Evolutionary conservation across 2,797 vertebrate species (phyloP), one percentile per base, ranked within the genome.

Genomic region (Pempheris klunzingeri): DNA sequence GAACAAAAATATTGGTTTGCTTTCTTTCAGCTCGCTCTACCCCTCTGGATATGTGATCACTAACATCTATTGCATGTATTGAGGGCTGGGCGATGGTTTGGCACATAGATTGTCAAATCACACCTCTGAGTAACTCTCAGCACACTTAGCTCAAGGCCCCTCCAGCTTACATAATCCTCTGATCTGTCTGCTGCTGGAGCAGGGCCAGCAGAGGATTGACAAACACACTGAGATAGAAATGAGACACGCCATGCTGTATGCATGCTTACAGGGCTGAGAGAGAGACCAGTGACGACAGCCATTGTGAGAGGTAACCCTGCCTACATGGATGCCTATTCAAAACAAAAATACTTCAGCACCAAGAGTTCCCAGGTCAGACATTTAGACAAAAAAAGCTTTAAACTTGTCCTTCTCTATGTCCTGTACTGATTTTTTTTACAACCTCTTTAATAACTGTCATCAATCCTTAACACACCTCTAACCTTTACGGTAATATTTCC

Each of bases 151-250:
- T 92, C 86, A 83, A 85, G 92, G 93, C 92, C 85, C 85, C 77
- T 86, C 83, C 81, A 82, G 89, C 90, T 94, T 93, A 94, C 90
- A 92, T 93, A 93, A 91, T 91, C 89, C 88, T 91, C 85, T 90
- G 91, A 90, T 92, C 91, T 88, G 90, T 85, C 84, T 88, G 87
- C 74, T 82, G 85, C 85, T 90, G 89, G 90, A 91, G 80, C 75
- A 59, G 70, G 85, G 88, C 88, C 90, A 90, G 88, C 44, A 46
- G 73, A 86, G 90, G 88, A 81, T 88, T 89, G 85, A 90, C 78
- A 81, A 85, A 83, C 86, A 88, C 80, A 43, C 80, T 57, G 88
- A 85, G 78, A 64, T 58, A 73, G 73, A 79, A 90, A 86, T 85
- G 71, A 86, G 84, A 82, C 84, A 53, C 36, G 32, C 64, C 74